phyloP scores from a whole-genome alignment of 2,888 invertebrate genomes.

The Mimachlamys varia region DNA sequence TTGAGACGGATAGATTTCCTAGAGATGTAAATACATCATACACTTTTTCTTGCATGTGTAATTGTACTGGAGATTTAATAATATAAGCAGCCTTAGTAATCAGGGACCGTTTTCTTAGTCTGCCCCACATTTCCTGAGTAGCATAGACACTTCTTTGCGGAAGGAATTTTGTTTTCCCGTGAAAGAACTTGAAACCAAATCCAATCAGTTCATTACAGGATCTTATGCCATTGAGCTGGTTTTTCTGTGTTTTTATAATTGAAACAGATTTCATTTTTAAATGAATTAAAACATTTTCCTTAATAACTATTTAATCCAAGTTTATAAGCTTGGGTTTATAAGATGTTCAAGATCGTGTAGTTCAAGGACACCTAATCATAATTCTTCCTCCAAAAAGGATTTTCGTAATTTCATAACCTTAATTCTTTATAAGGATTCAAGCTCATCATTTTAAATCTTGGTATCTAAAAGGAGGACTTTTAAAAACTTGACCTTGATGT shows the following conservation, averaged over 20 bases:
- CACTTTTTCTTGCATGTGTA: conserved; percentile 28
- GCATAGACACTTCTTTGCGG: neutral
- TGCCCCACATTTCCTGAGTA: neutral
- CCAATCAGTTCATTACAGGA: neutral
- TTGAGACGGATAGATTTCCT: conserved; percentile 4
- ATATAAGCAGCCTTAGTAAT: neutral
- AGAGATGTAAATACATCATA: conserved; percentile 16
- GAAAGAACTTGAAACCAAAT: neutral
- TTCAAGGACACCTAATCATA: neutral
- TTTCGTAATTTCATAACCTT: neutral
- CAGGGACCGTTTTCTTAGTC: neutral
- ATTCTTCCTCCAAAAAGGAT: neutral
- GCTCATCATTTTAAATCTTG: too few species aligned
- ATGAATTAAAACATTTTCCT: neutral
- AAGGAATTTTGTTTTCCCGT: conserved; percentile 1
- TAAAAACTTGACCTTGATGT: too few species aligned
- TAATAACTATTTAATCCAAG: neutral
- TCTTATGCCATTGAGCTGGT: neutral
- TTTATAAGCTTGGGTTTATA: neutral
- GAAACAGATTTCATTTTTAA: neutral
- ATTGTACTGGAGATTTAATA: neutral
- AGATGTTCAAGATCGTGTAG: neutral
- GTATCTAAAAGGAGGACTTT: too few species aligned
- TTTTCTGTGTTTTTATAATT: neutral
- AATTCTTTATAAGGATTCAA: too few species aligned